These are phyloP conservation scores for Spinus pinus DNA, from an alignment of 2,797 vertebrate genomes.

Conservation along the genomic window DNA sequence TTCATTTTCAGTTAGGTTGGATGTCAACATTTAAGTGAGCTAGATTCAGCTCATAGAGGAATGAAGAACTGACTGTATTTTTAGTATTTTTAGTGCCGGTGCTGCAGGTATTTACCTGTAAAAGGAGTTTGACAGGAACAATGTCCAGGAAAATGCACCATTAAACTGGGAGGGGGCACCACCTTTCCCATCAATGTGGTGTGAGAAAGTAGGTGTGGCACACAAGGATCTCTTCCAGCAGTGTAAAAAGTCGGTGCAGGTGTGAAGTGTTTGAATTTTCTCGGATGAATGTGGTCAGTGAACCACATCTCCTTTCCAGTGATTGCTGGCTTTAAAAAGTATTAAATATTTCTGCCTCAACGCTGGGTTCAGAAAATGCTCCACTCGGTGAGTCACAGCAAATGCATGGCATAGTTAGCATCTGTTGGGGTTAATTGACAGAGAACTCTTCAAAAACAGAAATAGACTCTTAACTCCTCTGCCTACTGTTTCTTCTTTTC, in stretches of 20 bases:
- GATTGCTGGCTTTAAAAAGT: not conserved
- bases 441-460: not conserved
- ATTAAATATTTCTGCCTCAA: not conserved
- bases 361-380: not conserved
- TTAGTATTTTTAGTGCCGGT: not conserved
- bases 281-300: not conserved
- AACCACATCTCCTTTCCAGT: not conserved
- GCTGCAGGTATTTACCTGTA: not conserved
- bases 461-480: not conserved
- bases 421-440: not conserved
- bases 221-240: not conserved
- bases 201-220: not conserved
- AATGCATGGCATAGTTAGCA: not conserved
- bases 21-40: not conserved
- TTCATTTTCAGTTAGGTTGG: not conserved
- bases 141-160: not conserved
- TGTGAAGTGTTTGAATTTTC: not conserved
- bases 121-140: not conserved
- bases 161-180: not conserved
- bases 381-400: not conserved
- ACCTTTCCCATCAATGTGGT: rapidly evolving
- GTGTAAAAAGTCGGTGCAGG: not conserved
- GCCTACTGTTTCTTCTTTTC: not conserved
- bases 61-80: not conserved
- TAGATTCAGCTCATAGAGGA: not conserved